Percentiles rank a stretch among this genome's conserved stretches.
These are phyloP conservation scores for Brachyrhaphis roseni DNA, from an alignment of 2,797 vertebrate genomes.

Conservation along the genomic window DNA sequence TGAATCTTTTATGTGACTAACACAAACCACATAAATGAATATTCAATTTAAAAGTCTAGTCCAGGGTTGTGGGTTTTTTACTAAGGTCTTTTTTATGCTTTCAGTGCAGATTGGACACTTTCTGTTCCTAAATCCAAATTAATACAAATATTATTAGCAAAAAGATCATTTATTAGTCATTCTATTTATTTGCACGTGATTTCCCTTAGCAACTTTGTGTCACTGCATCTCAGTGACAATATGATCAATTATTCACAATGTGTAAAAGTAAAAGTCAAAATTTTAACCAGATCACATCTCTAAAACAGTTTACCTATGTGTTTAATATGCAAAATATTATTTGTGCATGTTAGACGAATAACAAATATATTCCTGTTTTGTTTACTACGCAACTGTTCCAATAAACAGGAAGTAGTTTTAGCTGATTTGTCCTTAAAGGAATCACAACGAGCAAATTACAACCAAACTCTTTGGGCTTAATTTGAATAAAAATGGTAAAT, in stretches of 20 bases:
- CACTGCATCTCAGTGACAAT: background rate
- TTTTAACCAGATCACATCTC: background rate
- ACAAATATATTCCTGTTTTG: too few relatives aligned
- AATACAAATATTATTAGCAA: background rate
- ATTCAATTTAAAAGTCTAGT: background rate
- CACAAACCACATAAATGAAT: background rate
- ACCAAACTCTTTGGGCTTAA: background rate
- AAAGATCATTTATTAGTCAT: background rate
- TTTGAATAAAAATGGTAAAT: background rate
- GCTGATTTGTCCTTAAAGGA: background rate
- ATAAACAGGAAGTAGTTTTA: too few relatives aligned
- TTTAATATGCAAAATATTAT: too few relatives aligned
- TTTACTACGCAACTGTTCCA: too few relatives aligned
- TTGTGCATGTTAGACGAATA: too few relatives aligned
- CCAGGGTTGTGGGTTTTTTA: background rate
- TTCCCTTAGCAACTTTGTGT: background rate
- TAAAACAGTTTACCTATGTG: background rate
- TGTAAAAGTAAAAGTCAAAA: background rate
- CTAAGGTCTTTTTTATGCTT: background rate
- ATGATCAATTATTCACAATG: background rate
- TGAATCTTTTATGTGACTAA: background rate
- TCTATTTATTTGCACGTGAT: too few relatives aligned
- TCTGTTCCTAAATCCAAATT: conserved; percentile 4
- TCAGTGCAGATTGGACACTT: background rate
- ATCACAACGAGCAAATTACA: background rate